Percentiles rank a stretch among this genome's conserved stretches.
phyloP scores from a whole-genome alignment of 2,797 vertebrate genomes.

The Oreochromis grahami region DNA sequence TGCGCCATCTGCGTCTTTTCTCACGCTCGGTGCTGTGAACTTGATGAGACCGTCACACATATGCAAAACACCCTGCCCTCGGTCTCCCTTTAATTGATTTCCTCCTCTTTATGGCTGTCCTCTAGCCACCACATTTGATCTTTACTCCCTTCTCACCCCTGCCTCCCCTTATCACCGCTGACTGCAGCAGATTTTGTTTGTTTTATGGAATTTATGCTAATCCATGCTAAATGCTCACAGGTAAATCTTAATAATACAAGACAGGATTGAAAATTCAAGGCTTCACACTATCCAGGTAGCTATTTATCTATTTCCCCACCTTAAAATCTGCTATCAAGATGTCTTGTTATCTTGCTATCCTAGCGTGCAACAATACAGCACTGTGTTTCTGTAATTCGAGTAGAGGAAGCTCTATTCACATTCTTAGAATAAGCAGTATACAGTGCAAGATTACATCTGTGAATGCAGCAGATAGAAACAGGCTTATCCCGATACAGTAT shows the following conservation, averaged over 20 bases:
- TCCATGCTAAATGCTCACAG: neutral
- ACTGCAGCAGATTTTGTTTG: conserved; percentile 36
- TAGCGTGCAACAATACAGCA: neutral
- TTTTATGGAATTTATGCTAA: neutral
- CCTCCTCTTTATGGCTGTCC: conserved; percentile 33
- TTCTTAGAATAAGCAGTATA: conserved; percentile 13
- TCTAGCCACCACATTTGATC: conserved; percentile 42
- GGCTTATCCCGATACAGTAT: conserved; percentile 51
- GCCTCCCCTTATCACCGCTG: conserved; percentile 17
- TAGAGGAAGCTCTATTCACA: neutral
- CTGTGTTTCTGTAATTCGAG: neutral
- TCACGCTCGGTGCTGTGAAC: conserved; percentile 39
- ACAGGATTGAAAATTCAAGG: neutral
- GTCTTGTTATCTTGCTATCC: neutral
- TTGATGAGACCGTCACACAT: conserved; percentile 40
- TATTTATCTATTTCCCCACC: neutral
- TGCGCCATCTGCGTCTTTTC: neutral
- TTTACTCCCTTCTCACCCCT: conserved; percentile 12
- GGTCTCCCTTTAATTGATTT: conserved; percentile 49
- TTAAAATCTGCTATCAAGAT: neutral
- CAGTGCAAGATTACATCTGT: conserved; percentile 49
- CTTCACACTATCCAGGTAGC: neutral
- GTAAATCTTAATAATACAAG: neutral
- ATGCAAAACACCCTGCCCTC: neutral
- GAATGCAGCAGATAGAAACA: conserved; percentile 28